Evolutionary conservation across 2,113 vertebrate genomes (phyloP).

Genomic region (Peromyscus californicus): DNA sequence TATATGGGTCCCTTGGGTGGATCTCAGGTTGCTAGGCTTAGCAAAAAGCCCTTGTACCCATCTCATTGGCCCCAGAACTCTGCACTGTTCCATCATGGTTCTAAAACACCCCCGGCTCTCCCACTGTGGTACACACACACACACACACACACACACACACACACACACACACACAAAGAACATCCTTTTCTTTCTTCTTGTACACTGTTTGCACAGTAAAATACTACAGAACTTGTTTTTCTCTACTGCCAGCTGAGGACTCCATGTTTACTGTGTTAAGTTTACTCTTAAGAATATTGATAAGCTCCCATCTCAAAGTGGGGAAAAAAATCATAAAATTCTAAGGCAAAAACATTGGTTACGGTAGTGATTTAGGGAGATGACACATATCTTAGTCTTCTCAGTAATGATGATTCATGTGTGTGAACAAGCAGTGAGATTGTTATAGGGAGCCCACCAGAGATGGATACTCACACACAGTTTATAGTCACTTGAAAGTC

Average conservation of each 20-base stretch:
- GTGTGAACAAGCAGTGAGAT: neutral
- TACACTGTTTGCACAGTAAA: neutral
- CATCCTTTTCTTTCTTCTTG: constrained; percentile 11
- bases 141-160: neutral
- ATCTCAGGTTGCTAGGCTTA: neutral
- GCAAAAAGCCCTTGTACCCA: neutral
- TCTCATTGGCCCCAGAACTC: neutral
- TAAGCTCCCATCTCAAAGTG: neutral
- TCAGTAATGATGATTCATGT: neutral
- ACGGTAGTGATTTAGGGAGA: neutral
- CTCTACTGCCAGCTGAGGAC: neutral
- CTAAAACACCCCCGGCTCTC: neutral
- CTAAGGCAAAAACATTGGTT: neutral
- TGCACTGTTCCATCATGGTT: neutral
- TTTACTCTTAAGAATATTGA: neutral
- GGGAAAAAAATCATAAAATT: constrained; percentile 21
- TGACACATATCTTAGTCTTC: neutral
- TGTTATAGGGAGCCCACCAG: neutral
- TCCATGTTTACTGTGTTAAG: neutral
- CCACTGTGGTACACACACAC: neutral
- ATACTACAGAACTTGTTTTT: neutral
- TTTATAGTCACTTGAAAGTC: neutral
- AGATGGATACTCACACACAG: neutral
- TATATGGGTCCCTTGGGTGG: neutral
- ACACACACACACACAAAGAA: neutral